Conservation (phyloP, 2,797 vertebrate species). For the Nyctibius grandis region DNA sequence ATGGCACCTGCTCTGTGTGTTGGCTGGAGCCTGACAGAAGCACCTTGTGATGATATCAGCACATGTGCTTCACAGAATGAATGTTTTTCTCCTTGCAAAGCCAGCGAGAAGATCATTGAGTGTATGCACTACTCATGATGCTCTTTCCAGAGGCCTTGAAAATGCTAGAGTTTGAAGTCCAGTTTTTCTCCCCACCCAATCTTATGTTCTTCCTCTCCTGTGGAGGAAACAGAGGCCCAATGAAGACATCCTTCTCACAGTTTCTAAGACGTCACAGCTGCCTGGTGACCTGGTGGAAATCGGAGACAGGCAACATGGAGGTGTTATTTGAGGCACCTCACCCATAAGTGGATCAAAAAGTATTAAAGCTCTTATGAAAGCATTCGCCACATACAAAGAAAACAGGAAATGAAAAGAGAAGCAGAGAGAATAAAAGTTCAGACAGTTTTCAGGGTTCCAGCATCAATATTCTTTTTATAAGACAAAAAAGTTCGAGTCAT, state of each 20-base stretch:
- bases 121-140: neutral
- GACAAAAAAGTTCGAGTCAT: constrained; percentile 3
- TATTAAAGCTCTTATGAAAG: constrained; percentile 34
- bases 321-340: constrained; percentile 26
- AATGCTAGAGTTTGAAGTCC: neutral
- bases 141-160: neutral
- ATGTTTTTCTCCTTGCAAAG: neutral
- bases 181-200: neutral
- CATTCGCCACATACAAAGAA: neutral
- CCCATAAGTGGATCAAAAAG: constrained; percentile 18
- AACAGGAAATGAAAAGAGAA: constrained; percentile 67
- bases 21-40: neutral
- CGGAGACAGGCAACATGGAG: neutral
- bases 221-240: neutral
- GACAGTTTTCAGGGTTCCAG: constrained; percentile 59
- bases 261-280: neutral
- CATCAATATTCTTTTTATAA: constrained; percentile 63
- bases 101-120: neutral
- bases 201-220: neutral
- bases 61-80: rapidly evolving
- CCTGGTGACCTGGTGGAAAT: neutral
- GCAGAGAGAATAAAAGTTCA: constrained; percentile 64
- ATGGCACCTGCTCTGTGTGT: neutral
- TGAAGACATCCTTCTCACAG: neutral
- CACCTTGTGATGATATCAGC: rapidly evolving